These are phyloP conservation scores for Melanerpes aurifrons DNA, from an alignment of 2,113 vertebrate genomes.

Conservation along the genomic window DNA sequence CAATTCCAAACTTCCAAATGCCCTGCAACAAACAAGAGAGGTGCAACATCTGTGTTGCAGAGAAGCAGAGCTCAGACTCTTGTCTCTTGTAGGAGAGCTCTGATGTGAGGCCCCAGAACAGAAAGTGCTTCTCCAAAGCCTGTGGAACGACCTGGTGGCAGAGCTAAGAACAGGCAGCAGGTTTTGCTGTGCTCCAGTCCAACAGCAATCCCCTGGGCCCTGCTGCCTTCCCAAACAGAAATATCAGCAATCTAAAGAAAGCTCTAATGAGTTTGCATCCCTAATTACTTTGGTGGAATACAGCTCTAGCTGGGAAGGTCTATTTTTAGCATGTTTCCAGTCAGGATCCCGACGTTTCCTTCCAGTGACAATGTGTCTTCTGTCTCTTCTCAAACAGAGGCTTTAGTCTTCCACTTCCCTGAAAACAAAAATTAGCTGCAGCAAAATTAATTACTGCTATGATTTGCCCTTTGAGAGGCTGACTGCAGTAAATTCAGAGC, in stretches of 20 bases:
- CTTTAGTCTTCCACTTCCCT: neutral
- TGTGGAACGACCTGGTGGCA: fast-evolving
- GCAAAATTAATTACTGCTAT: slow-evolving; percentile 13
- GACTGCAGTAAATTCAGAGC: slow-evolving; percentile 11
- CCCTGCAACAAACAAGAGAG: neutral
- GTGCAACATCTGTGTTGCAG: neutral
- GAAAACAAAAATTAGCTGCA: neutral
- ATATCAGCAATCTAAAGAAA: neutral
- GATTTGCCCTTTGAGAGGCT: slow-evolving; percentile 10
- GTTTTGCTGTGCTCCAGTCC: neutral
- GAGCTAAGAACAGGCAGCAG: neutral
- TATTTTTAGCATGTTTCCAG: slow-evolving; percentile 47
- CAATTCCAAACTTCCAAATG: neutral
- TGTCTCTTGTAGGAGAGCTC: neutral
- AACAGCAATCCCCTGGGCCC: neutral
- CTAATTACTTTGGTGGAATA: slow-evolving; percentile 6
- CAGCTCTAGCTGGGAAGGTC: neutral
- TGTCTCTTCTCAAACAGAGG: slow-evolving; percentile 34
- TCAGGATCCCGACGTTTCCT: neutral
- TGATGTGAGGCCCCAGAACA: neutral
- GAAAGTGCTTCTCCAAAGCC: neutral
- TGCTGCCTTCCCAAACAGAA: neutral
- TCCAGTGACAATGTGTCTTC: slow-evolving; percentile 30
- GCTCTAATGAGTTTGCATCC: neutral
- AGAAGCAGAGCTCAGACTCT: fast-evolving